Evolutionary conservation across 2,888 invertebrate genomes (phyloP), one percentile per base, ranked within the genome.

Genomic region (Seladonia tumulorum): DNA sequence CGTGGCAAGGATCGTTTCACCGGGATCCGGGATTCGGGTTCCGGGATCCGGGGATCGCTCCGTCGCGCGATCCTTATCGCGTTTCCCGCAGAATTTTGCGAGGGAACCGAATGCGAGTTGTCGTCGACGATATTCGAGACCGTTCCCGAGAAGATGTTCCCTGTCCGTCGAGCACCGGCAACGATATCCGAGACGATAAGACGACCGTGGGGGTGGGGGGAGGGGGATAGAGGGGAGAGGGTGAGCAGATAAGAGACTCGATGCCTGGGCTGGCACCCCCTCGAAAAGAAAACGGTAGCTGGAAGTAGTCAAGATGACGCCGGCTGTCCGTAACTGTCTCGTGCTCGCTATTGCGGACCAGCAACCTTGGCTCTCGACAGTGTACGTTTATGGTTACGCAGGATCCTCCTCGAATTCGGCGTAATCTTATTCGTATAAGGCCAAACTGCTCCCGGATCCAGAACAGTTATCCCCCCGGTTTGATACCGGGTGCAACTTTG

Each of bases 141-240:
- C 79, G 76, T 84, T 75, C 53, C 29, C 79, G 78, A 68, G 83
- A 82, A 83, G 86, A 88, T 87, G 87, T 82, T 83, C 85, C 88
- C 12, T 89, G 91, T 90, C 91, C 91, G 86, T 87, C 89, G 89
- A 88, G 86, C 89, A 87, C 87, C 91, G 88, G 85, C 88, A n/a
- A 85, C 85, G 91, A 90, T 91, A 90, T 92, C 87, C 89, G 89
- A 87, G 74, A 87, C 89, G 92, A 92, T 92, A 92, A 92, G 90
- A 78, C 81, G 45, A 49, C 25, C 18, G n/a, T n/a, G 25, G 76
- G 70, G 16, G 29, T 5, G n/a, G n/a, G n/a, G n/a, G n/a, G n/a
- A n/a, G n/a, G n/a, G n/a, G n/a, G n/a, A n/a, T n/a, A n/a, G n/a
- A n/a, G n/a, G n/a, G n/a, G n/a, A 29, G 71, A 42, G 60, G 14